phyloP scores from a whole-genome alignment of 2,113 vertebrate genomes.

The Egretta garzetta region DNA sequence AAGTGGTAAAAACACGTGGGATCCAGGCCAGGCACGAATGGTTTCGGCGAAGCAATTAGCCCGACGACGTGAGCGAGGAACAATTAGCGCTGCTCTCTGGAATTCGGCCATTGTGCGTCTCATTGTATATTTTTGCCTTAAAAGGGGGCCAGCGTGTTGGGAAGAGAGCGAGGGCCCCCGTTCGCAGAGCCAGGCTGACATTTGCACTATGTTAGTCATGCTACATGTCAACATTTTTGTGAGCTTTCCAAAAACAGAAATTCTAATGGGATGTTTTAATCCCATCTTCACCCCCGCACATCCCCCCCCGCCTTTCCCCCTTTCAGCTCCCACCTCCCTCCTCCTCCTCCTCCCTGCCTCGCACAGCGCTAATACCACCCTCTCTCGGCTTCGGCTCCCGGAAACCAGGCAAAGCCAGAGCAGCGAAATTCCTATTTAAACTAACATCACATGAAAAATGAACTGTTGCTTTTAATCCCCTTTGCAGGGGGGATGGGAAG shows the following conservation, averaged over 20 bases:
- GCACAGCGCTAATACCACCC: background rate
- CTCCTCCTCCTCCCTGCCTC: conserved; percentile 4
- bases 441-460: conserved; percentile 57
- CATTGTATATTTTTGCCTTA: conserved; percentile 73
- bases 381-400: background rate
- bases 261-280: conserved; percentile 62
- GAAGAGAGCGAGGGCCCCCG: conserved; percentile 50
- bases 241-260: conserved; percentile 71
- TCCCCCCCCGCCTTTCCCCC: background rate
- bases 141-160: conserved; percentile 63
- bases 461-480: conserved; percentile 58
- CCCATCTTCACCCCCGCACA: conserved; percentile 19
- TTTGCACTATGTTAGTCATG: conserved; percentile 72
- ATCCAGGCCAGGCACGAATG: conserved; percentile 50
- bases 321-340: conserved; percentile 32
- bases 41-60: conserved; percentile 62
- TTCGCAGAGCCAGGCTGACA: conserved; percentile 52
- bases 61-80: conserved; percentile 38
- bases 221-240: conserved; percentile 72
- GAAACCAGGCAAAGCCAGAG: conserved; percentile 18
- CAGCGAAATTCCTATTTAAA: conserved; percentile 44
- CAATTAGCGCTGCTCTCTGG: conserved; percentile 67
- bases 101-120: conserved; percentile 63
- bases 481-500: background rate
- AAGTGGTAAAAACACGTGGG: conserved; percentile 59